A percentile compares a stretch with the other conserved stretches of the same genome.
phyloP scores from a whole-genome alignment of 2,888 invertebrate genomes.

The Heliconius erato region DNA sequence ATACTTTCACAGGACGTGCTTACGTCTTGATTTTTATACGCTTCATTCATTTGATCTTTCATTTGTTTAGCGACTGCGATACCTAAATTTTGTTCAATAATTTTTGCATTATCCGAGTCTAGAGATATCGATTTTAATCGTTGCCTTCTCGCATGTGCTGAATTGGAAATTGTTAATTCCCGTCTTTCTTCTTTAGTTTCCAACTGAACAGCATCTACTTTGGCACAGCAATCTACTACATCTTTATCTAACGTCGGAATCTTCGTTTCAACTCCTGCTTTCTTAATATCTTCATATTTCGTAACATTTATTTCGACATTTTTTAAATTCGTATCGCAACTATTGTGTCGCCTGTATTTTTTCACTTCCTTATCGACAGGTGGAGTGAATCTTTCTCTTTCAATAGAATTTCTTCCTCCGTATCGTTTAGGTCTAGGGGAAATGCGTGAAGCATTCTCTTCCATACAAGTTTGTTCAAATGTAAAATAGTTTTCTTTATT shows the following conservation, averaged over 20 bases:
- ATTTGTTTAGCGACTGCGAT: constrained; percentile 84
- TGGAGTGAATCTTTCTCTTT: constrained; percentile 76
- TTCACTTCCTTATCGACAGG: constrained; percentile 77
- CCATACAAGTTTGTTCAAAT: constrained; percentile 69
- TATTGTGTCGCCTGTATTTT: constrained; percentile 78
- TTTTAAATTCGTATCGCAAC: constrained; percentile 80
- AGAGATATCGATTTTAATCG: constrained; percentile 85
- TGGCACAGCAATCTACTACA: constrained; percentile 78
- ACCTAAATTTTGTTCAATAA: constrained; percentile 85
- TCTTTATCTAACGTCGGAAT: constrained; percentile 62
- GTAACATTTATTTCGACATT: constrained; percentile 72
- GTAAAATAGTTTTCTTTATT: constrained; percentile 83
- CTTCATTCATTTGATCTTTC: constrained; percentile 83
- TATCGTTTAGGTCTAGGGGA: constrained; percentile 74
- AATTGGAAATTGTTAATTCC: constrained; percentile 67
- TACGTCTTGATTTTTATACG: constrained; percentile 76
- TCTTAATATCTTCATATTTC: constrained; percentile 70
- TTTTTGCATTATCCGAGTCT: constrained; percentile 85
- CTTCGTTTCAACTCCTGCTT: constrained; percentile 52
- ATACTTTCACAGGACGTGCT: constrained; percentile 79
- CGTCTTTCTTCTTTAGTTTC: constrained; percentile 68
- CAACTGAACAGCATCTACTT: constrained; percentile 70
- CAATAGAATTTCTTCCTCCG: constrained; percentile 78
- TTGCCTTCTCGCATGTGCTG: constrained; percentile 80
- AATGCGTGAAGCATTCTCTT: constrained; percentile 63